These are phyloP conservation scores for Phyto melanocephala DNA, from an alignment of 2,888 invertebrate genomes.

Conservation along the genomic window DNA sequence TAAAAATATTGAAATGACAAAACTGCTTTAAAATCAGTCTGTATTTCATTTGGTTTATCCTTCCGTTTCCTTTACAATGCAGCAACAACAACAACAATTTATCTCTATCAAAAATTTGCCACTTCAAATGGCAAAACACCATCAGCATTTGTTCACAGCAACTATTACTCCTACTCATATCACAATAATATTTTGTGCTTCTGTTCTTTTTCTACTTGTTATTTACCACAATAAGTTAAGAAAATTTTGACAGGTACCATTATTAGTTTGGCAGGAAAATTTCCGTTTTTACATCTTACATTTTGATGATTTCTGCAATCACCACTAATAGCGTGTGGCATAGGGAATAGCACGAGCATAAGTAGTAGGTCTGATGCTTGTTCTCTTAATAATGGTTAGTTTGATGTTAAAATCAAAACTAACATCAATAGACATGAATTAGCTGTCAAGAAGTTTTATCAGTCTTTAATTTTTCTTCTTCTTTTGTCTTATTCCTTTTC, in stretches of 20 bases:
- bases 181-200: conserved; percentile 37
- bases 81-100: conserved; percentile 53
- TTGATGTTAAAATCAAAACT: conserved; percentile 44
- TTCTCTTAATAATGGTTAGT: background rate
- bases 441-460: conserved; percentile 58
- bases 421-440: conserved; percentile 50
- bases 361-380: background rate
- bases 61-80: conserved; percentile 58
- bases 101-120: conserved; percentile 59
- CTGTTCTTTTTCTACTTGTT: background rate
- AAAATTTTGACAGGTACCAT: conserved; percentile 77
- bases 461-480: background rate
- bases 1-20: conserved; percentile 73
- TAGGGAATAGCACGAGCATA: background rate
- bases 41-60: conserved; percentile 70
- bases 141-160: conserved; percentile 35
- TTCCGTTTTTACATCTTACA: conserved; percentile 66
- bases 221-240: conserved; percentile 66
- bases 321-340: conserved; percentile 36
- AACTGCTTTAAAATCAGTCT: conserved; percentile 75
- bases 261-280: conserved; percentile 76
- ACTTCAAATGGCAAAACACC: conserved; percentile 22
- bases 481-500: background rate
- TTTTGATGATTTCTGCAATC: conserved; percentile 58
- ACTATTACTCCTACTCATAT: conserved; percentile 34